Conservation (phyloP, 2,888 invertebrate genomes). For the Drosophila sordidula region DNA sequence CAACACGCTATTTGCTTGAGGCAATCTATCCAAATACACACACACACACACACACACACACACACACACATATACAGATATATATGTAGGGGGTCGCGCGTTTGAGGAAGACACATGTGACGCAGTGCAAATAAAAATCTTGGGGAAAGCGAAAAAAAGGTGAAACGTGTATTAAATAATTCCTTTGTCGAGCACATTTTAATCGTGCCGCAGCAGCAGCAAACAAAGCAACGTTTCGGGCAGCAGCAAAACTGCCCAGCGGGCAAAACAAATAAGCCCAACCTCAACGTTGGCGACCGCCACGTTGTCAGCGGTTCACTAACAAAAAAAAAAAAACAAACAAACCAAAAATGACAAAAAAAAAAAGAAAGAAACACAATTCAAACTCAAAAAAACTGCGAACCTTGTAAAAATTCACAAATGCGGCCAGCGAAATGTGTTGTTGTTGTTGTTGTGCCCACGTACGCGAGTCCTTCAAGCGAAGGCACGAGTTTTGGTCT, state of each 20-base stretch:
- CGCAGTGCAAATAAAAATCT: slow-evolving; percentile 73
- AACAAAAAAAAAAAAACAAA: slow-evolving; percentile 33
- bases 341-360: slow-evolving; percentile 7
- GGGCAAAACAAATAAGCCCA: slow-evolving; percentile 58
- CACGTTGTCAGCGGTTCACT: slow-evolving; percentile 56
- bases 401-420: slow-evolving; percentile 74
- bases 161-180: slow-evolving; percentile 80
- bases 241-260: slow-evolving; percentile 46
- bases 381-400: slow-evolving; percentile 53
- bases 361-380: slow-evolving; percentile 14
- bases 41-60: slow-evolving; percentile 23
- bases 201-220: slow-evolving; percentile 74
- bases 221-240: slow-evolving; percentile 63
- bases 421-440: slow-evolving; percentile 41
- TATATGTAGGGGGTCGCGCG: background rate
- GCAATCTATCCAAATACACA: slow-evolving; percentile 53
- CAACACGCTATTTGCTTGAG: slow-evolving; percentile 77
- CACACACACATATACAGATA: slow-evolving; percentile 13
- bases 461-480: slow-evolving; percentile 61
- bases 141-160: slow-evolving; percentile 60
- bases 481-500: slow-evolving; percentile 62
- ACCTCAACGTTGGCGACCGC: slow-evolving; percentile 28
- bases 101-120: slow-evolving; percentile 43
- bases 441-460: slow-evolving; percentile 59
- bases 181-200: slow-evolving; percentile 80